Evolutionary conservation across 35 echinoderm and acorn worm species (phyloP), one percentile per base, ranked within the genome.

Genomic region (Strongylocentrotus purpuratus): DNA sequence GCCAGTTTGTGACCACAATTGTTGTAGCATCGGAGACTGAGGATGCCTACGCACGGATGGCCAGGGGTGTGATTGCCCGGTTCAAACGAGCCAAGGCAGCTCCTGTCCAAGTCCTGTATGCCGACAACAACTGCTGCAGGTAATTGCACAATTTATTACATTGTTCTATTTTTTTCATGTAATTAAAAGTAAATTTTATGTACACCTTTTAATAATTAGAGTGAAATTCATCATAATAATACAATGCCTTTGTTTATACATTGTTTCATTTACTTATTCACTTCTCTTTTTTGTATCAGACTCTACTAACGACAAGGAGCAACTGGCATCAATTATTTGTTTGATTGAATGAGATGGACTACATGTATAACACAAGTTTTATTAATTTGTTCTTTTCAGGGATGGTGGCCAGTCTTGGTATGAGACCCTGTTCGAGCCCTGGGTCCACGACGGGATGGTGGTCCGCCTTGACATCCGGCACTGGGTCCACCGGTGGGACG

Each of bases 61-160:
- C 96, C 31, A 52, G 31, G 5, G 96, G 96, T 55, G 94, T 96
- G 55, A 92, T 91, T 22, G 31, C 87, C 48, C 86, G 96, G 4
- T 96, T 96, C 46, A 96, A 92, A 46, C 94, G 58, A 86, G 96
- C 88, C 46, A 96, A 96, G 86, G 94, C 94, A 14, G 32, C 96
- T 3, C 88, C 96, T 20, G 94, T 88, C 32, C 92, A 96, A 45
- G n/a, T 96, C 0, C 88, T 96, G 4, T 96, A 96, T n/a, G 90
- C 94, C 14, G 96, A 96, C 94, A 96, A 95, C 94, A 96, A 96
- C 94, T 95, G 96, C 61, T 96, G 96, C 89, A 95, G 96, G 96
- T 96, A 48, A 0, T 70, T 61, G 8, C 46, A 9, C 85, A 86
- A 86, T n/a, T n/a, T n/a, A 48, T 48, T 48, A 48, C 47, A 48